Evolutionary conservation across 2,113 vertebrate species (phyloP).

Genomic region (Gnathonemus longibarbis): DNA sequence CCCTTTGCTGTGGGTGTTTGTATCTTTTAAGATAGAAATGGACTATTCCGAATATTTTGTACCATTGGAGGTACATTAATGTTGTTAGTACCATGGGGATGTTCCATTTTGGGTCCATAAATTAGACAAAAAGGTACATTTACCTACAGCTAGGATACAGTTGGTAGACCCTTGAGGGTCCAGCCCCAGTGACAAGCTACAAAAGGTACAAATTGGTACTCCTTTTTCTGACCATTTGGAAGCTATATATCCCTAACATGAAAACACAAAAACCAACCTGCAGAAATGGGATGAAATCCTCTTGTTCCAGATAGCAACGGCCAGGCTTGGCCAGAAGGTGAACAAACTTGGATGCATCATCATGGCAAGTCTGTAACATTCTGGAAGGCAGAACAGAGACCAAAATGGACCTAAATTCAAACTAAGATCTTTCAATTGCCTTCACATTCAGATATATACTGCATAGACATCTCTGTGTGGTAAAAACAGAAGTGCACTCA

Average conservation of each 20-base stretch:
- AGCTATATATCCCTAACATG: background rate
- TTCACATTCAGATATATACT: background rate
- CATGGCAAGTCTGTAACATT: slow-evolving; percentile 83
- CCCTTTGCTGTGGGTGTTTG: background rate
- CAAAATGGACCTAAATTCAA: slow-evolving; percentile 12
- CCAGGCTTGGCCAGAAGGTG: slow-evolving; percentile 85
- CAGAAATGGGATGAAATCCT: slow-evolving; percentile 92
- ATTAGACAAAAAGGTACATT: background rate
- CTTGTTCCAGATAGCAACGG: slow-evolving; percentile 85
- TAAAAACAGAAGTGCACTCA: background rate
- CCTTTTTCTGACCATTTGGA: background rate
- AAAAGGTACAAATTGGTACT: background rate
- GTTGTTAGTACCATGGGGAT: background rate
- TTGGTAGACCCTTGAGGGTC: background rate
- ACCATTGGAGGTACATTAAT: background rate
- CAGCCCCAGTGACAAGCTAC: background rate
- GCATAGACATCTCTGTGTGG: background rate
- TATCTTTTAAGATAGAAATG: background rate
- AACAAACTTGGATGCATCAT: slow-evolving; percentile 82
- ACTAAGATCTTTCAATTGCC: background rate
- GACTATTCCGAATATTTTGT: background rate
- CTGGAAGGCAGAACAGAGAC: slow-evolving; percentile 62
- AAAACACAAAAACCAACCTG: slow-evolving; percentile 65
- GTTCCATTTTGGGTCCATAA: background rate
- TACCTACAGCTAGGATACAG: background rate